Conservation (phyloP, 2,113 vertebrate genomes). For the Macrotus californicus region DNA sequence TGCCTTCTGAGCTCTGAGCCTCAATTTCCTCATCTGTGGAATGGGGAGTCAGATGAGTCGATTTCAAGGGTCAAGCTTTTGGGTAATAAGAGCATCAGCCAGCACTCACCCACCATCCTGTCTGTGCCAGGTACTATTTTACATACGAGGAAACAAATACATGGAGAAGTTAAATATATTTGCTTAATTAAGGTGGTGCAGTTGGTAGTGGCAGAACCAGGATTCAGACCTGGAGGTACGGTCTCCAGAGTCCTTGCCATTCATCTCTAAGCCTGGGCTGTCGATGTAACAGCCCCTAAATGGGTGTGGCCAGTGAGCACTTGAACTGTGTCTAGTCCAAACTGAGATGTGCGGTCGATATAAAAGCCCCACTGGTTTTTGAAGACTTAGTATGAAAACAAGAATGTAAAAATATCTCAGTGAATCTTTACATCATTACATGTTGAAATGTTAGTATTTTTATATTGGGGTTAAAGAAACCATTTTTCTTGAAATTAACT, state of each 20-base stretch:
- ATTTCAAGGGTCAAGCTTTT: background rate
- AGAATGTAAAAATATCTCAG: background rate
- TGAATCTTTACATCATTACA: background rate
- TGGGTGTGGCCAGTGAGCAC: background rate
- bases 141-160: background rate
- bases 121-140: background rate
- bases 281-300: background rate
- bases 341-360: background rate
- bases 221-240: background rate
- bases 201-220: background rate
- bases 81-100: background rate
- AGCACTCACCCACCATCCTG: background rate
- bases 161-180: background rate
- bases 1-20: background rate
- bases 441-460: slow-evolving; percentile 15
- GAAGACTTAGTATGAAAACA: background rate
- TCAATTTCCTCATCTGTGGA: background rate
- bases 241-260: background rate
- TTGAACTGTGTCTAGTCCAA: background rate
- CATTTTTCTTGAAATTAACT: background rate
- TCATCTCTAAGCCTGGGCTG: background rate
- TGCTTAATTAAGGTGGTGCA: background rate
- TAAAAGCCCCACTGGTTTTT: background rate
- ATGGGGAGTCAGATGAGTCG: background rate
- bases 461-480: background rate